Conservation (phyloP, 2,113 vertebrate genomes). For the Hymenochirus boettgeri region DNA sequence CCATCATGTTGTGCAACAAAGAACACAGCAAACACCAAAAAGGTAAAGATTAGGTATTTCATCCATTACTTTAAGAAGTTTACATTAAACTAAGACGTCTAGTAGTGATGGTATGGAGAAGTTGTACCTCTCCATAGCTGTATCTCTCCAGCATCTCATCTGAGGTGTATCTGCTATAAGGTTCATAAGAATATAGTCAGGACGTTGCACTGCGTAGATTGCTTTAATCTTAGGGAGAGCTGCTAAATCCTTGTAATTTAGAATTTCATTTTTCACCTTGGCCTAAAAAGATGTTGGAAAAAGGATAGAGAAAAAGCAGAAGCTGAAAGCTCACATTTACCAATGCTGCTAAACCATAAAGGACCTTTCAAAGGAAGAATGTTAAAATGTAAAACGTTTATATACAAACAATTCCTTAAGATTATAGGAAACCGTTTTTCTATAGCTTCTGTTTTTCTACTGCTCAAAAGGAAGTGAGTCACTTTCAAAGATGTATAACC, state of each 20-base stretch:
- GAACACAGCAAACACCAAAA: too few relatives aligned
- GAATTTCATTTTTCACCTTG: slow-evolving; percentile 97
- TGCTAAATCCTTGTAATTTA: slow-evolving; percentile 98
- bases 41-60: too few relatives aligned
- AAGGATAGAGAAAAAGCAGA: slow-evolving; percentile 44
- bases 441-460: too few relatives aligned
- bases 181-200: slow-evolving; percentile 93
- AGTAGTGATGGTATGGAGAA: neutral
- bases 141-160: slow-evolving; percentile 94
- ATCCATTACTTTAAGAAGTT: too few relatives aligned
- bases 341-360: slow-evolving; percentile 1
- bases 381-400: too few relatives aligned
- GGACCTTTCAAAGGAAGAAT: too few relatives aligned
- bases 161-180: slow-evolving; percentile 90
- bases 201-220: slow-evolving; percentile 95
- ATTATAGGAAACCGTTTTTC: too few relatives aligned
- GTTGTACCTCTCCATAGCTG: slow-evolving; percentile 95
- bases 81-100: too few relatives aligned
- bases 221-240: slow-evolving; percentile 98
- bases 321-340: slow-evolving; percentile 14
- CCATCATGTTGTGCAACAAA: too few relatives aligned
- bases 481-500: too few relatives aligned
- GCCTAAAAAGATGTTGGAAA: slow-evolving; percentile 76
- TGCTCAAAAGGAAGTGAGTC: too few relatives aligned
- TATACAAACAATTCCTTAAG: too few relatives aligned